Evolutionary conservation across 1,140 invertebrate genomes (phyloP), one percentile per base, ranked within the genome.

Genomic region (Bombus fervidus): DNA sequence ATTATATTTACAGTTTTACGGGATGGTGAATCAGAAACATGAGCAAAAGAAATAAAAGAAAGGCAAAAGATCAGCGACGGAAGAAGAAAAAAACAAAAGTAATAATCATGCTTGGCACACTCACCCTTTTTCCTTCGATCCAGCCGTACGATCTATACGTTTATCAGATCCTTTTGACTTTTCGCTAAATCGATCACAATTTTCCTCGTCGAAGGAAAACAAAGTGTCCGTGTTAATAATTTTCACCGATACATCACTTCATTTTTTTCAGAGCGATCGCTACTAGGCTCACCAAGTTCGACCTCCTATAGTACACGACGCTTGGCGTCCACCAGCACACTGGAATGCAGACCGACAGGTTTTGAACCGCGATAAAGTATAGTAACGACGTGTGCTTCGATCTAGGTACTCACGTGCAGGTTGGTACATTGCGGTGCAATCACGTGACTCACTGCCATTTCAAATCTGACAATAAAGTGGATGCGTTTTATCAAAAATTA

Each of bases 341-440:
- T 91, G 91, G 91, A 91, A 91, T 91, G 91, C 89, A 89, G 88
- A 90, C 89, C 89, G 87, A 91, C 91, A 81, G 91, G 91, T 91
- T 91, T 91, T 91, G 81, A 91, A 87, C 85, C 79, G 81, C 83
- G 89, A 87, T 86, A 77, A 81, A 76, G 82, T 81, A 75, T 73
- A 68, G 88, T 82, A 86, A 62, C 86, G 78, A 85, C 75, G 86
- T 80, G 71, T 74, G 79, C 72, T 53, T 28, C 37, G 34, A 77
- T 81, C 78, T 81, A 66, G 78, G 68, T 86, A 77, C 62, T 68
- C 28, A 22, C 18, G 66, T 43, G 85, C 85, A 86, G 43, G 74
- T 66, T 81, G 83, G 81, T 78, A 80, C 37, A 53, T 53, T 12
- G 25, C 47, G 47, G 31, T 15, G 10, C 22, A 3, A 25, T 86